Percentiles rank a stretch among this genome's conserved stretches.
Conservation (phyloP, 2,797 vertebrate species). For the Uromys caudimaculatus region DNA sequence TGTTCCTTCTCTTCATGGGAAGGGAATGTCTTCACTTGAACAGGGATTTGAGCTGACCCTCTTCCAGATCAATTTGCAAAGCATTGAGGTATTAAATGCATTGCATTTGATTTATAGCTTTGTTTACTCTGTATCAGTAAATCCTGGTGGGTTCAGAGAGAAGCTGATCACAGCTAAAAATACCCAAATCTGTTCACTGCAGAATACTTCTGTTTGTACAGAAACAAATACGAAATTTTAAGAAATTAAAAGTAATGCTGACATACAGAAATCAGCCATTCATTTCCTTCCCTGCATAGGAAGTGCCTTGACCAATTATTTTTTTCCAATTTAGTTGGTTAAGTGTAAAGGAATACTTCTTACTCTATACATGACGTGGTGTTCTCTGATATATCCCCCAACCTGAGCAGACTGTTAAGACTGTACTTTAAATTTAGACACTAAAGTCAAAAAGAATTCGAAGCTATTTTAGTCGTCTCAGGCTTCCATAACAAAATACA, state of each 20-base stretch:
- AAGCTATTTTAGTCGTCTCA: not conserved
- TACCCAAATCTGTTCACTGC: constrained; percentile 60
- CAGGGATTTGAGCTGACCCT: constrained; percentile 55
- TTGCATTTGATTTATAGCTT: constrained; percentile 73
- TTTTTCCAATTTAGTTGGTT: constrained; percentile 7
- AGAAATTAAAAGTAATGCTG: constrained; percentile 49
- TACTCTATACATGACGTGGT: not conserved
- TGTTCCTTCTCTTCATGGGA: constrained; percentile 31
- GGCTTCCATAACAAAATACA: not conserved
- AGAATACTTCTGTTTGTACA: constrained; percentile 40
- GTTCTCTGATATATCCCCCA: not conserved
- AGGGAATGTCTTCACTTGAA: constrained; percentile 53
- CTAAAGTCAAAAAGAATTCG: not conserved
- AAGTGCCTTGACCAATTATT: constrained; percentile 22
- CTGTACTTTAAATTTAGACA: constrained; percentile 9
- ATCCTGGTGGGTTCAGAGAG: constrained; percentile 64
- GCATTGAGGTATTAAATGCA: constrained; percentile 77
- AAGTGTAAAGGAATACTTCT: constrained; percentile 54
- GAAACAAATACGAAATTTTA: constrained; percentile 60
- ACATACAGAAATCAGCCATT: not conserved
- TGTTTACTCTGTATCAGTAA: constrained; percentile 74
- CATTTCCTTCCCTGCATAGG: not conserved
- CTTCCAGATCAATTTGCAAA: constrained; percentile 74
- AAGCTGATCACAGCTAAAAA: constrained; percentile 74
- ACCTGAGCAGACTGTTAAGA: not conserved